phyloP scores from a whole-genome alignment of 1,140 invertebrate species.

The Drosophila saltans region DNA sequence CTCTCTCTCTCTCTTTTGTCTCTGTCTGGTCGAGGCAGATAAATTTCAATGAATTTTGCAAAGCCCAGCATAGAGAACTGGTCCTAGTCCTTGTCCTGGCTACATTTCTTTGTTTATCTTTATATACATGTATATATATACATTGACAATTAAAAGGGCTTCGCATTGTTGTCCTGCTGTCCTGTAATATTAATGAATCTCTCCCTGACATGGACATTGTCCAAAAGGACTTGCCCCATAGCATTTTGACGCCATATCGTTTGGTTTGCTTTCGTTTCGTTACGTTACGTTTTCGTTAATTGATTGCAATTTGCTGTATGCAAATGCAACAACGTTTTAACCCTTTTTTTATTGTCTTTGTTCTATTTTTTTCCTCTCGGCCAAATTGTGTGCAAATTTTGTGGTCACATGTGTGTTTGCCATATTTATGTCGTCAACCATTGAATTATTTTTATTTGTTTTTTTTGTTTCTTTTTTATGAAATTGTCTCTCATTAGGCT shows the following conservation, averaged over 20 bases:
- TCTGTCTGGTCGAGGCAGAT: slow-evolving; percentile 52
- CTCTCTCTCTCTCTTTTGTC: slow-evolving; percentile 15
- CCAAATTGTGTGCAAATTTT: slow-evolving; percentile 65
- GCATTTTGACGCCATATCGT: neutral
- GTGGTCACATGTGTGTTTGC: slow-evolving; percentile 52
- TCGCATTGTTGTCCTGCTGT: slow-evolving; percentile 65
- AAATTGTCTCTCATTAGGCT: slow-evolving; percentile 73
- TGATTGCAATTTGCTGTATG: slow-evolving; percentile 78
- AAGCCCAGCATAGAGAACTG: slow-evolving; percentile 48
- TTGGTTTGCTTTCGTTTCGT: slow-evolving; percentile 18
- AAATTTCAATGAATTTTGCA: slow-evolving; percentile 78
- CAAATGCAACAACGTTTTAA: slow-evolving; percentile 49
- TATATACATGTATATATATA: slow-evolving; percentile 31
- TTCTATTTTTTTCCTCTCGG: slow-evolving; percentile 4
- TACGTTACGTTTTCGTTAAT: slow-evolving; percentile 44
- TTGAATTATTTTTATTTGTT: neutral
- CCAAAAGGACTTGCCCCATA: neutral
- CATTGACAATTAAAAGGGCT: slow-evolving; percentile 80
- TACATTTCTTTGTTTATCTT: slow-evolving; percentile 81
- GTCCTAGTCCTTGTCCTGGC: slow-evolving; percentile 32
- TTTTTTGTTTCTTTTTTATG: neutral
- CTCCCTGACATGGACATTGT: slow-evolving; percentile 2
- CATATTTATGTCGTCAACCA: slow-evolving; percentile 35
- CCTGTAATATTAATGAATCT: slow-evolving; percentile 79
- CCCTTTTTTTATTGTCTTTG: neutral